These are phyloP conservation scores for Dryococelus australis DNA, from an alignment of 2,888 invertebrate genomes.

Conservation along the genomic window DNA sequence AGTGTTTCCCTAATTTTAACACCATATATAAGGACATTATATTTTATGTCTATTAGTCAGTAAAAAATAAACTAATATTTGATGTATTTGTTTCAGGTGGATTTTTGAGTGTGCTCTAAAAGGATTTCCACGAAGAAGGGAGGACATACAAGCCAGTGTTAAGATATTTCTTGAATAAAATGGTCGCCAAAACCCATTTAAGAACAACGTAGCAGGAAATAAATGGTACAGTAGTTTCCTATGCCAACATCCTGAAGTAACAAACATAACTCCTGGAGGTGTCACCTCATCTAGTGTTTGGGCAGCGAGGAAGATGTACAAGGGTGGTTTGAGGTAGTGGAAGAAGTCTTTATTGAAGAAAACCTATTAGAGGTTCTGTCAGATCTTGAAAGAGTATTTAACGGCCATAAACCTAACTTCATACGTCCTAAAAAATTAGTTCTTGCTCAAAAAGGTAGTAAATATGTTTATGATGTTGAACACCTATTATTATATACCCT, in stretches of 20 bases:
- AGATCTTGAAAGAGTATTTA: conserved; percentile 53
- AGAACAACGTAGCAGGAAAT: no score
- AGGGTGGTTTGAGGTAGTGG: not conserved
- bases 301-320: conserved; percentile 51
- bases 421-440: conserved; percentile 52
- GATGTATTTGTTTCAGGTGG: no score
- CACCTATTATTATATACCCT: conserved; percentile 32
- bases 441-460: conserved; percentile 44
- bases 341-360: not conserved
- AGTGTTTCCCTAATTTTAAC: no score
- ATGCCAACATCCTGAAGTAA: no score
- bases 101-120: conserved; percentile 10
- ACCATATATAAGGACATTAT: no score
- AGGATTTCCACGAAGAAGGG: conserved; percentile 31
- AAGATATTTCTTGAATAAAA: no score
- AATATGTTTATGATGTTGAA: conserved; percentile 56
- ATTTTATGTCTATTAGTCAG: no score
- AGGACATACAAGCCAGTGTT: no score
- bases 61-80: no score
- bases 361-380: conserved; percentile 39
- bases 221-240: no score
- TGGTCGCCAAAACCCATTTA: no score
- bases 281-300: conserved; percentile 50
- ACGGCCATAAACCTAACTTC: conserved; percentile 55
- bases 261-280: no score